These are phyloP conservation scores for Drosophila ironensis DNA, from an alignment of 1,140 invertebrate species.

Conservation along the genomic window DNA sequence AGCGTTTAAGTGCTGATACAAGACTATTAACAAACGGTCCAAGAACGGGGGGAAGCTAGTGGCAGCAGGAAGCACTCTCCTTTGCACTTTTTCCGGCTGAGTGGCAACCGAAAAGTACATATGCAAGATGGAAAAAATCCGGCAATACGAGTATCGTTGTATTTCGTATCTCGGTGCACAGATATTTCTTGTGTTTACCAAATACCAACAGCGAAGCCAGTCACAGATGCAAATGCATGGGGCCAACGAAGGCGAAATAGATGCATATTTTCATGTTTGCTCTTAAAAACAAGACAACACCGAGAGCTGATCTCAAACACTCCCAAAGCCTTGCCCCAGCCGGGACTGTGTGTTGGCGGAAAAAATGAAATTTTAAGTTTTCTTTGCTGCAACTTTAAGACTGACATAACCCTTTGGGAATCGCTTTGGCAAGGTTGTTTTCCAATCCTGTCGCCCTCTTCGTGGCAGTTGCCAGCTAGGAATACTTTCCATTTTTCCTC, in stretches of 20 bases:
- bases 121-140: constrained; percentile 3
- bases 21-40: neutral
- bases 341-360: too few species aligned
- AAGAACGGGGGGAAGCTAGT: neutral
- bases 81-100: constrained; percentile 8
- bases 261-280: constrained; percentile 11
- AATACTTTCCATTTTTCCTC: constrained; percentile 55
- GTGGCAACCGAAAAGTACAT: constrained; percentile 10
- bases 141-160: too few species aligned
- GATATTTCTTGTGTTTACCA: constrained; percentile 46
- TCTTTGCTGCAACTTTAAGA: constrained; percentile 6
- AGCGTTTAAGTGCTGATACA: constrained; percentile 58
- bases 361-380: neutral
- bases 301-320: neutral
- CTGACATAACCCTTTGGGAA: constrained; percentile 9
- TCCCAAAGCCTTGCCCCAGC: neutral
- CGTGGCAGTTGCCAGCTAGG: constrained; percentile 45
- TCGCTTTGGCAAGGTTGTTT: neutral
- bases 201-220: constrained; percentile 31
- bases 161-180: constrained; percentile 30
- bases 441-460: constrained; percentile 2
- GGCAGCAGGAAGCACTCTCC: neutral
- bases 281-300: neutral
- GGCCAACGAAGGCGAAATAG: constrained; percentile 6
- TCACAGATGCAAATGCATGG: constrained; percentile 22